These are phyloP conservation scores for Protonibea diacanthus DNA, from an alignment of 2,797 vertebrate genomes.

Conservation along the genomic window DNA sequence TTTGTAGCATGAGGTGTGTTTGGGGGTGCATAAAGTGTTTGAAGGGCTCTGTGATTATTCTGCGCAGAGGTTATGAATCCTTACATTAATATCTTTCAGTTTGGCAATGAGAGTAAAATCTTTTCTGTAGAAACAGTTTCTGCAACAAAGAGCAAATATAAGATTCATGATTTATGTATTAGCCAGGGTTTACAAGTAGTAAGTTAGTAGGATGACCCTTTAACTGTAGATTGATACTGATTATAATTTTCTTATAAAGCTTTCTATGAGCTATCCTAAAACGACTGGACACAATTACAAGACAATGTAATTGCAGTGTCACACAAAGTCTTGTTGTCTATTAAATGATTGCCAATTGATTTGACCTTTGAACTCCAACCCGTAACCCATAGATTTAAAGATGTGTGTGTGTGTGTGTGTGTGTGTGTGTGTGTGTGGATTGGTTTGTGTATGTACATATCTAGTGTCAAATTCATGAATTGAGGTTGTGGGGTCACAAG, in stretches of 20 bases:
- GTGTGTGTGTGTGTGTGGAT: not conserved
- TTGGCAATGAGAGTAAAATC: constrained; percentile 13
- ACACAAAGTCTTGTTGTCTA: not conserved
- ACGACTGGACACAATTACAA: too few relatives aligned
- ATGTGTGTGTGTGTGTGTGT: not conserved
- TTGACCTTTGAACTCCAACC: constrained; percentile 17
- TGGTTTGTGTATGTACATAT: not conserved
- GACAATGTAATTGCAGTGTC: not conserved
- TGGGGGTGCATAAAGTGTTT: constrained; percentile 32
- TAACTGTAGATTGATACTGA: not conserved
- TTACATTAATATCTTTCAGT: not conserved
- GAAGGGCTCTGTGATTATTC: constrained; percentile 36
- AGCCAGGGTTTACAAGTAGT: not conserved
- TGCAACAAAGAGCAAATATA: not conserved
- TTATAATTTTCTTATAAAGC: not conserved
- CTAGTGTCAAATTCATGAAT: not conserved
- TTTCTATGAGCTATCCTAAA: not conserved
- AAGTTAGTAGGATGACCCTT: not conserved
- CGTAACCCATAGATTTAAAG: not conserved
- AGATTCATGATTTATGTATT: constrained; percentile 2
- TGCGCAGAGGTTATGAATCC: constrained; percentile 17
- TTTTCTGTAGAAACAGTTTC: not conserved
- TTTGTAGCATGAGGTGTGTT: constrained; percentile 11
- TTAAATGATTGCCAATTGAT: not conserved
- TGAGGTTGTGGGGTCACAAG: not conserved